A percentile compares a stretch with the other conserved stretches of the same genome.
These are phyloP conservation scores for Muscicapa comitata DNA, from an alignment of 2,797 vertebrate species.

Conservation along the genomic window DNA sequence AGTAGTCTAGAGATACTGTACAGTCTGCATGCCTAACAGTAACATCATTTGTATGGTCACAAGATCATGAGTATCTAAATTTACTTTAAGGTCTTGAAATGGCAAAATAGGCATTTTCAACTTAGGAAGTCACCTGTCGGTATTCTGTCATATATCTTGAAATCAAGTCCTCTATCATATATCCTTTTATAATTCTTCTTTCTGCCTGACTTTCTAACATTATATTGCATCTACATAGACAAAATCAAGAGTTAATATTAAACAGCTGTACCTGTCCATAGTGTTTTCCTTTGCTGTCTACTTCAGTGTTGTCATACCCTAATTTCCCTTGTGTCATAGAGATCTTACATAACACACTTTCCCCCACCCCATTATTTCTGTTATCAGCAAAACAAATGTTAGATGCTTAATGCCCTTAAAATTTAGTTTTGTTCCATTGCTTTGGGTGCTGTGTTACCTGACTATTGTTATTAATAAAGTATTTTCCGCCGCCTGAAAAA, in stretches of 20 bases:
- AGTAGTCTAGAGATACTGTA: neutral
- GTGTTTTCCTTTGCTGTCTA: neutral
- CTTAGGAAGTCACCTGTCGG: neutral
- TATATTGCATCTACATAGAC: neutral
- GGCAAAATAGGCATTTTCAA: neutral
- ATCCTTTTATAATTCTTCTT: neutral
- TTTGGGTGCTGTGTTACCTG: neutral
- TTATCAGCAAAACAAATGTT: neutral
- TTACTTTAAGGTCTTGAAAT: neutral
- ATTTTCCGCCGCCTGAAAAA: neutral
- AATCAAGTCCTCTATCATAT: neutral
- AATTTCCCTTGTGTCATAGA: neutral
- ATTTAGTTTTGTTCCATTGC: neutral
- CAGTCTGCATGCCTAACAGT: neutral
- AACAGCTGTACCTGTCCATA: neutral
- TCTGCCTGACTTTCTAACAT: neutral
- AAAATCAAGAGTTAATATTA: neutral
- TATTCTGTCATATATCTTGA: neutral
- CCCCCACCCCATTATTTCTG: accelerated
- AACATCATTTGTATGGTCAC: neutral
- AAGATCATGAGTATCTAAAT: neutral
- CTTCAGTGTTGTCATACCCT: neutral
- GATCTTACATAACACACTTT: neutral
- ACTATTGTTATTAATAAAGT: neutral
- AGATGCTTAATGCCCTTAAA: neutral